phyloP scores from a whole-genome alignment of 23 tunicate species.

The Styela plicata region DNA sequence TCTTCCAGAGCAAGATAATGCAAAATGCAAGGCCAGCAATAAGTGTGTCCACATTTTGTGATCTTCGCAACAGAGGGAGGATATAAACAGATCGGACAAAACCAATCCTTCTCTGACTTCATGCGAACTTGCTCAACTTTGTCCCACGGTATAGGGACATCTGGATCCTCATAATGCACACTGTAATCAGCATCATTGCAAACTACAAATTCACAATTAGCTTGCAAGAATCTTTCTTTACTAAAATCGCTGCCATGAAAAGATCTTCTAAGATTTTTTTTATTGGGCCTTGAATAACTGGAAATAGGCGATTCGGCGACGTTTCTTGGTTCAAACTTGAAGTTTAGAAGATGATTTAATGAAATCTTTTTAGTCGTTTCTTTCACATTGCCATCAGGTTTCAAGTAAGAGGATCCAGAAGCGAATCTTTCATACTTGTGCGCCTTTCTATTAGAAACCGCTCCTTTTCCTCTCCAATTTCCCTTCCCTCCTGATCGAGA shows the following conservation, averaged over 20 bases:
- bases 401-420: constrained; percentile 11
- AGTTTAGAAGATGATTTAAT: constrained; percentile 75
- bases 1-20: constrained; percentile 72
- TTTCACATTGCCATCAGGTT: neutral
- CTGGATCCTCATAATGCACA: constrained; percentile 37
- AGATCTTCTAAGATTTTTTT: neutral
- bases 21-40: constrained; percentile 91
- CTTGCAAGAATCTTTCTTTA: constrained; percentile 74
- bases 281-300: neutral
- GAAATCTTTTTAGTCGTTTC: constrained; percentile 37
- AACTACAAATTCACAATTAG: constrained; percentile 67
- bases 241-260: constrained; percentile 21
- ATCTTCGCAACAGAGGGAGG: constrained; percentile 57
- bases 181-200: constrained; percentile 56
- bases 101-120: constrained; percentile 29
- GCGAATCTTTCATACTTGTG: neutral
- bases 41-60: constrained; percentile 83
- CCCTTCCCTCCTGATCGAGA: neutral
- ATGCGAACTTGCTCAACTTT: constrained; percentile 59
- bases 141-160: constrained; percentile 60
- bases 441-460: neutral
- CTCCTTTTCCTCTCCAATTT: constrained; percentile 5
- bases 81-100: constrained; percentile 82
- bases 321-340: constrained; percentile 42
- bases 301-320: constrained; percentile 2